These are phyloP conservation scores for Epinephelus lanceolatus DNA, from an alignment of 2,113 vertebrate species.

Conservation along the genomic window DNA sequence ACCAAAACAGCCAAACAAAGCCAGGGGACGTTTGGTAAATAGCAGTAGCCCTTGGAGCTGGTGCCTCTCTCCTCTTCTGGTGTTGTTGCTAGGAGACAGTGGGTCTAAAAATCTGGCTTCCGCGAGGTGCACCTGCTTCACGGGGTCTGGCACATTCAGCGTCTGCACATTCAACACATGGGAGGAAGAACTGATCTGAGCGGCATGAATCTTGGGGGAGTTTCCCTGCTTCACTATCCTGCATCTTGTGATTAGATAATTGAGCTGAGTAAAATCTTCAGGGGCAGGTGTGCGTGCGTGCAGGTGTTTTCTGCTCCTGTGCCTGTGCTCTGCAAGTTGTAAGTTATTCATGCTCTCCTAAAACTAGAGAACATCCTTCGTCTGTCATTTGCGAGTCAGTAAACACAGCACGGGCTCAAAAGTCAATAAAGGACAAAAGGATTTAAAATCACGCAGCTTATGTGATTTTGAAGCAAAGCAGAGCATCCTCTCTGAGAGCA, in stretches of 20 bases:
- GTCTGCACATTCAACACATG: slow-evolving; percentile 59
- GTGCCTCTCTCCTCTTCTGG: slow-evolving; percentile 61
- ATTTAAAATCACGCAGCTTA: slow-evolving; percentile 48
- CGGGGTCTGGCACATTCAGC: slow-evolving; percentile 46
- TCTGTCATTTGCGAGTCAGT: slow-evolving; percentile 56
- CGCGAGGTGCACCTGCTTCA: slow-evolving; percentile 73
- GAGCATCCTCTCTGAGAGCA: slow-evolving; percentile 23
- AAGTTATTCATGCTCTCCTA: neutral
- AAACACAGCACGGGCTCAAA: slow-evolving; percentile 38
- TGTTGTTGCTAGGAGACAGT: slow-evolving; percentile 85
- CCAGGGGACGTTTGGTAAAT: slow-evolving; percentile 67
- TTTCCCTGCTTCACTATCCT: slow-evolving; percentile 20
- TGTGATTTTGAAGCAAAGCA: slow-evolving; percentile 30
- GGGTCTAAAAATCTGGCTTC: slow-evolving; percentile 71
- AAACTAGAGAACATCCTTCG: slow-evolving; percentile 51
- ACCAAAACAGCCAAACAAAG: slow-evolving; percentile 72
- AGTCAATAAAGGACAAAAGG: slow-evolving; percentile 60
- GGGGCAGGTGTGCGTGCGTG: slow-evolving; percentile 35
- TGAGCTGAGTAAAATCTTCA: slow-evolving; percentile 26
- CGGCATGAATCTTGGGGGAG: slow-evolving; percentile 45
- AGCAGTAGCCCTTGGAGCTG: slow-evolving; percentile 62
- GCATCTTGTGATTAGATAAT: slow-evolving; percentile 44
- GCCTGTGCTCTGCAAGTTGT: neutral
- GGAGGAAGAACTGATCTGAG: slow-evolving; percentile 32
- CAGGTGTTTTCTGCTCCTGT: slow-evolving; percentile 52